phyloP scores from a whole-genome alignment of 2,888 invertebrate genomes.

The Rhamphomyia laevipes region DNA sequence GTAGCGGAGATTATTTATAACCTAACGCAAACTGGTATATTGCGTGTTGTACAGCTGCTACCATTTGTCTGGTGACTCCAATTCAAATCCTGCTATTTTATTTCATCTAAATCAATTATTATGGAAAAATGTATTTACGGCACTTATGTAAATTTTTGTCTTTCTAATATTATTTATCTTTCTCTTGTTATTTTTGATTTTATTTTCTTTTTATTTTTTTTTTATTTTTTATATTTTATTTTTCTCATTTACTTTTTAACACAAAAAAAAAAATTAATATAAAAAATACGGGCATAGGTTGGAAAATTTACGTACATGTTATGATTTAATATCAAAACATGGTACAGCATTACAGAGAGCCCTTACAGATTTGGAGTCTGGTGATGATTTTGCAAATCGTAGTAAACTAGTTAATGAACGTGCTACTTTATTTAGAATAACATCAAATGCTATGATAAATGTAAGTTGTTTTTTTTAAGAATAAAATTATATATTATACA shows the following conservation, averaged over 20 bases:
- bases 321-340: slow-evolving; percentile 81
- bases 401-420: slow-evolving; percentile 86
- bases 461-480: slow-evolving; percentile 42
- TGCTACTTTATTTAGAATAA: slow-evolving; percentile 89
- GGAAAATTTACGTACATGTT: slow-evolving; percentile 84
- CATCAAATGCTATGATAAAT: slow-evolving; percentile 94
- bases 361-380: slow-evolving; percentile 64
- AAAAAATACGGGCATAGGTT: slow-evolving; percentile 39
- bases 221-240: not conserved
- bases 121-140: too few relatives aligned
- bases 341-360: slow-evolving; percentile 74
- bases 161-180: too few relatives aligned
- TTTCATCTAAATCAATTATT: too few relatives aligned
- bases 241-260: too few relatives aligned
- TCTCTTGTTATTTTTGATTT: too few relatives aligned
- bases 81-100: too few relatives aligned
- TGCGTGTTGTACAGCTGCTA: too few relatives aligned
- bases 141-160: too few relatives aligned
- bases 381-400: slow-evolving; percentile 55
- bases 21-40: too few relatives aligned
- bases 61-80: too few relatives aligned
- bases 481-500: not conserved
- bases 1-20: too few relatives aligned
- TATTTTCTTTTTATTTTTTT: not conserved
- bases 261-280: too few relatives aligned